Evolutionary conservation across 2,797 vertebrate genomes (phyloP), one percentile per base, ranked within the genome.

Genomic region (Merluccius polli): DNA sequence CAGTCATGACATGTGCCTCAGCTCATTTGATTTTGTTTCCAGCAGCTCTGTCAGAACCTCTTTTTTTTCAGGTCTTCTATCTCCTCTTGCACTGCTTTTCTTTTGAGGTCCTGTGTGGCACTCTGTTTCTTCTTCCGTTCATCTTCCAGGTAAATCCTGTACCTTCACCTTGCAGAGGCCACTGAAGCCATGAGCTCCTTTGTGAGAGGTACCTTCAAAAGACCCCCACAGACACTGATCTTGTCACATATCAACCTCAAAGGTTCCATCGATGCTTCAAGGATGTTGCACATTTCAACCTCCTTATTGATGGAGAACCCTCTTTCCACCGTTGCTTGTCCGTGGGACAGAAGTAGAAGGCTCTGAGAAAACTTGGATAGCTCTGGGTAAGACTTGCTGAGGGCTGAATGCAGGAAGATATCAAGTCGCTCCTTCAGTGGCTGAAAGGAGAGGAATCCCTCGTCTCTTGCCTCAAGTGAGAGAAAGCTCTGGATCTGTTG

Each of bases 131-230:
- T 75, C 70, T 24, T 18, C 73, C 75, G 71, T n/a, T 79, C 77
- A 27, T 75, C 72, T 59, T 78, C 68, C 31, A 74, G 73, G 48
- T 79, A 72, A 52, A 72, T 75, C 36, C 73, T 79, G 35, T 72
- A 75, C 73, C 73, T 74, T 13, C 73, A 75, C 73, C 73, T 63
- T 38, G 73, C 73, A 71, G 77, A 78, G 74, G 77, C 24, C 71
- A 44, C 73, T 8, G 27, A 78, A 32, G 72, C 52, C 69, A 78
- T 68, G 41, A 75, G 48, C 77, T 78, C 73, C 73, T 78, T 75
- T 41, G 73, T 78, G 67, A 78, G 59, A 44, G 73, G 73, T 70
- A 79, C 73, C 52, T 79, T 75, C 48, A 71, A 48, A 52, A 75
- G 68, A 36, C 77, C 77, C 35, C 73, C 76, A 68, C 71, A 77